Base-by-base conservation (phyloP, 1,140 invertebrate species). In the Sitodiplosis mosellana region DNA sequence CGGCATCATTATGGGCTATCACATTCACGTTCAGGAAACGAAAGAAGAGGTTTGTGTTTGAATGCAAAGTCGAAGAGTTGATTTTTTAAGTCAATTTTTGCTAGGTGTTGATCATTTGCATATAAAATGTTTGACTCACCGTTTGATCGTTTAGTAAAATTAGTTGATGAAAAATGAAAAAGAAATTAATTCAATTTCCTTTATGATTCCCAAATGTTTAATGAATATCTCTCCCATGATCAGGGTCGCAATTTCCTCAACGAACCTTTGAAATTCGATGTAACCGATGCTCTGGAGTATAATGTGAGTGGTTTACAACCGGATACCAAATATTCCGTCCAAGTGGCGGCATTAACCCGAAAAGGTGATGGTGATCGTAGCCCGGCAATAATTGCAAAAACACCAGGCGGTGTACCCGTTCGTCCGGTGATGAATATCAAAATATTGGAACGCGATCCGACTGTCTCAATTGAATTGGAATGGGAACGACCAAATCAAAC, bases 1-100 rank as follows among this genome's bases (percentile, higher is more conserved):
- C 65, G 93, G 93, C n/a, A 81, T 96, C 45, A 95, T 97, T 53
- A 76, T 90, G 33, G 92, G 91, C 2, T 98, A 96, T 67, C 91
- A 95, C 58, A 86, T 98, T 45, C 87, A 94, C 61, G 82, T 92
- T 2, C 88, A 93, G 64, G 92, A 94, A 75, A 75, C 87, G 10
- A 76, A 81, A 57, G 80, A 87, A 58, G 81, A 87, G 73, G 83
- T 87, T 59, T 59, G 55, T 46, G 20, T 52, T 40, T n/a, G 45
- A 18, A n/a, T n/a, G n/a, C n/a, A n/a, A n/a, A n/a, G n/a, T n/a
- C n/a, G 12, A 10, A 34, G 7, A 34, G 7, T 34, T 34, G 7
- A 8, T 34, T n/a, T n/a, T n/a, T n/a, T n/a, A n/a, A n/a, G n/a
- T n/a, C n/a, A n/a, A n/a, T n/a, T n/a, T n/a, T n/a, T n/a, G n/a